A percentile compares a stretch with the other conserved stretches of the same genome.
Evolutionary conservation across 2,888 invertebrate species (phyloP).

Genomic region (Drosophila subsilvestris): DNA sequence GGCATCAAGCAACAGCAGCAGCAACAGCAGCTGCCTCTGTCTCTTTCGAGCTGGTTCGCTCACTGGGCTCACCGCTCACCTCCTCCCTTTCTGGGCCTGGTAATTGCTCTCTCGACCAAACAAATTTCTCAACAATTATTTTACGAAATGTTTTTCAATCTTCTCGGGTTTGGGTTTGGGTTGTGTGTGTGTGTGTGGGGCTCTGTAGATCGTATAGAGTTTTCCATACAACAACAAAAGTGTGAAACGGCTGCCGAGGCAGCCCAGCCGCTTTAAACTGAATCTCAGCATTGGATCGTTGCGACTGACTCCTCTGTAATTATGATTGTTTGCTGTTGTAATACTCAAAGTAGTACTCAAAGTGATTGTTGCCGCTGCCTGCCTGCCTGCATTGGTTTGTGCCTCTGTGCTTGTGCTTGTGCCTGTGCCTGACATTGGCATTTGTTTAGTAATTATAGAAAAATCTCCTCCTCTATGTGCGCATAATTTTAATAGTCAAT

Average conservation of each 20-base stretch:
- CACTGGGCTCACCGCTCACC: not conserved
- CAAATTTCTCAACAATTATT: conserved; percentile 80
- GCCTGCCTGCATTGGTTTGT: conserved; percentile 4
- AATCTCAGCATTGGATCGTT: conserved; percentile 34
- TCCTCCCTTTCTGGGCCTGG: conserved; percentile 20
- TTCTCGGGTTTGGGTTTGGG: conserved; percentile 20
- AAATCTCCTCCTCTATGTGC: conserved; percentile 45
- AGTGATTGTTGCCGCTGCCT: conserved; percentile 31
- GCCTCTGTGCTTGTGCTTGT: conserved; percentile 5
- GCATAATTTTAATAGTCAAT: conserved; percentile 60
- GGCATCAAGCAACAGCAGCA: conserved; percentile 5
- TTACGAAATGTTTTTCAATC: conserved; percentile 77
- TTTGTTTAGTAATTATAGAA: conserved; percentile 74
- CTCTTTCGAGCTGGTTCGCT: not conserved
- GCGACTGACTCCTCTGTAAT: conserved; percentile 55
- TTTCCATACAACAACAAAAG: conserved; percentile 47
- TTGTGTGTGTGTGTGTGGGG: conserved; percentile 10
- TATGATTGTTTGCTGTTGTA: conserved; percentile 63
- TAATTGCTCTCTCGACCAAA: conserved; percentile 64
- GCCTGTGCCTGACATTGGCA: conserved; percentile 64
- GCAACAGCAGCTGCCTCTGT: not conserved
- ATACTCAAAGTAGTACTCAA: conserved; percentile 48
- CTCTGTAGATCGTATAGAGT: conserved; percentile 52
- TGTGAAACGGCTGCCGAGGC: conserved; percentile 32
- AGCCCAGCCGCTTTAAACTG: conserved; percentile 43